These are phyloP conservation scores for Laupala kohalensis DNA, from an alignment of 1,140 invertebrate species.

Conservation along the genomic window DNA sequence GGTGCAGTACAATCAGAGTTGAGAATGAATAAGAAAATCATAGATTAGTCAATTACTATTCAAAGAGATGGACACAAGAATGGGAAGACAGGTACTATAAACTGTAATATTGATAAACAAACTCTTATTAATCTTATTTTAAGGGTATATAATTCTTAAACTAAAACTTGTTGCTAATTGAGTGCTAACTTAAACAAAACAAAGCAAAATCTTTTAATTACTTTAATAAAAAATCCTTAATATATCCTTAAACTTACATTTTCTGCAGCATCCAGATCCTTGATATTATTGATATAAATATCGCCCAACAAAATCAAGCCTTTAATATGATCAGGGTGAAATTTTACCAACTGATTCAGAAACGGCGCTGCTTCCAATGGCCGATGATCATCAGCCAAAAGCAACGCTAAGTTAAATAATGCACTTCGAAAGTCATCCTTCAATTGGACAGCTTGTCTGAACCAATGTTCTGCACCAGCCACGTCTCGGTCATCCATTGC, in stretches of 20 bases:
- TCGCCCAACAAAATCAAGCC: constrained; percentile 88
- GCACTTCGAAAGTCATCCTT: constrained; percentile 81
- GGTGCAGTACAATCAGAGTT: too few species aligned
- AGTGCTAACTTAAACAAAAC: too few species aligned
- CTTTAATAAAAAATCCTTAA: too few species aligned
- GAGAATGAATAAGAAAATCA: too few species aligned
- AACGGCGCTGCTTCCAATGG: constrained; percentile 87
- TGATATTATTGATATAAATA: constrained; percentile 92
- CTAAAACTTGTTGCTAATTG: too few species aligned
- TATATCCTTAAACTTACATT: constrained; percentile 43
- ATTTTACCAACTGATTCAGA: constrained; percentile 77
- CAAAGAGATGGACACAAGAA: too few species aligned
- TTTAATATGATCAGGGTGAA: constrained; percentile 90
- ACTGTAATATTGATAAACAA: too few species aligned
- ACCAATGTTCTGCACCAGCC: constrained; percentile 77
- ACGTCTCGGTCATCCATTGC: constrained; percentile 89
- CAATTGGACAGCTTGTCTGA: constrained; percentile 69
- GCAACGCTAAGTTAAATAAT: constrained; percentile 83
- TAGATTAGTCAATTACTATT: too few species aligned
- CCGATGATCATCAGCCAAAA: constrained; percentile 74
- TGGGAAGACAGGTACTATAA: too few species aligned
- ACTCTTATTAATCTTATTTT: too few species aligned
- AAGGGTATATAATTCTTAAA: too few species aligned
- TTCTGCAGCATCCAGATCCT: constrained; percentile 84
- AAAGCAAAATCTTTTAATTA: too few species aligned